These are phyloP conservation scores for Xestoiulus laeticollis DNA, from an alignment of 2,888 invertebrate species.

Conservation along the genomic window DNA sequence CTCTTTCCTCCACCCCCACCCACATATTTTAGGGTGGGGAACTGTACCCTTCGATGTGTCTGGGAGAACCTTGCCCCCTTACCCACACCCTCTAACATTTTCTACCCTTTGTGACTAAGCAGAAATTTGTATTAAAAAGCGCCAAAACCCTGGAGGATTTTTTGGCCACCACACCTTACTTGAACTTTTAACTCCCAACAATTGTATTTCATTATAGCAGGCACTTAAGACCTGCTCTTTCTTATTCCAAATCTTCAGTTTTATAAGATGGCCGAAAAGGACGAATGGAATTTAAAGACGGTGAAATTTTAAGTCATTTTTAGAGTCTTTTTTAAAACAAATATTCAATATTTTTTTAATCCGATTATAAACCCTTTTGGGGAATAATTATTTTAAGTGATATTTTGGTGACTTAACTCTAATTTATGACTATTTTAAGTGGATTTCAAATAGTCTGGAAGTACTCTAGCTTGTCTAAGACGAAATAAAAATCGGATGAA, in stretches of 20 bases:
- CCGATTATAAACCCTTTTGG: too few species aligned
- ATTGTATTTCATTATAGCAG: constrained; percentile 46
- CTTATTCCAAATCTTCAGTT: not conserved
- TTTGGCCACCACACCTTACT: constrained; percentile 46
- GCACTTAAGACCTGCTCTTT: not conserved
- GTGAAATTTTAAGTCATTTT: too few species aligned
- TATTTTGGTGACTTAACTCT: too few species aligned
- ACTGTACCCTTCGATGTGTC: not conserved
- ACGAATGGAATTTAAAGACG: too few species aligned
- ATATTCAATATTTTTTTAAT: too few species aligned
- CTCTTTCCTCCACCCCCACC: not conserved
- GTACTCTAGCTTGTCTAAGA: too few species aligned
- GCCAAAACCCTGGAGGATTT: not conserved
- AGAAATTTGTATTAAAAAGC: constrained; percentile 42
- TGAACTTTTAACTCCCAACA: constrained; percentile 42
- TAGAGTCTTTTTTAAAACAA: too few species aligned
- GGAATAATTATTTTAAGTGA: too few species aligned
- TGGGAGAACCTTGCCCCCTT: constrained; percentile 38
- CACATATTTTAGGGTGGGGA: not conserved
- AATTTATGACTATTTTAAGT: too few species aligned
- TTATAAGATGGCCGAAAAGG: not conserved
- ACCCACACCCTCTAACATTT: constrained; percentile 6
- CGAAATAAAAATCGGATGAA: too few species aligned
- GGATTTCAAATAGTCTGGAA: too few species aligned
- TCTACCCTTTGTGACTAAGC: constrained; percentile 48